phyloP scores from a whole-genome alignment of 2,797 vertebrate species.

The Iguana delicatissima region DNA sequence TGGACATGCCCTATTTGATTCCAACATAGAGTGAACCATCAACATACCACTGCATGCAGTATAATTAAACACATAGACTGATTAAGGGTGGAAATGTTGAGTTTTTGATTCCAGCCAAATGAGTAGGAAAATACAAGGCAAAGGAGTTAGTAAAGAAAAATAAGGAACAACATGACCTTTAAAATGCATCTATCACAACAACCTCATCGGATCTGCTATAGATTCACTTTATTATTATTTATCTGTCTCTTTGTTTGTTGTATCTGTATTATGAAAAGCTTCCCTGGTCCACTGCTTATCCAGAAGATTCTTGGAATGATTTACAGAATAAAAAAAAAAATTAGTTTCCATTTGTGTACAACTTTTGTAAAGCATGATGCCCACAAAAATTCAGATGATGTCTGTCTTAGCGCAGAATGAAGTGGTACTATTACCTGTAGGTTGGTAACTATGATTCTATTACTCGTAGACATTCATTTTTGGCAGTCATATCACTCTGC shows the following conservation, averaged over 20 bases:
- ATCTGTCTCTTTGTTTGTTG: not conserved
- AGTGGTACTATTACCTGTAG: not conserved
- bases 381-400: not conserved
- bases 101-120: not conserved
- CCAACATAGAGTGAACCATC: conserved; percentile 33
- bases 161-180: not conserved
- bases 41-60: not conserved
- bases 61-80: not conserved
- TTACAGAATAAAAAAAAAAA: no score
- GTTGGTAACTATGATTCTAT: not conserved
- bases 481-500: not conserved
- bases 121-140: not conserved
- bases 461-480: not conserved
- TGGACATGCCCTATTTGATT: conserved; percentile 25
- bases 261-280: not conserved
- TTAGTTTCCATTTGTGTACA: not conserved
- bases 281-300: not conserved
- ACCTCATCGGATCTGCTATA: not conserved
- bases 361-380: not conserved
- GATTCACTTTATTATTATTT: not conserved
- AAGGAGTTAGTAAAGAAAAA: not conserved
- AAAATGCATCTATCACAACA: not conserved
- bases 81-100: not conserved
- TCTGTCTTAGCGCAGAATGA: not conserved
- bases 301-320: not conserved